A percentile compares a stretch with the other conserved stretches of the same genome.
These are phyloP conservation scores for Pseudomyrmex dendroicus DNA, from an alignment of 1,140 invertebrate genomes.

Conservation along the genomic window DNA sequence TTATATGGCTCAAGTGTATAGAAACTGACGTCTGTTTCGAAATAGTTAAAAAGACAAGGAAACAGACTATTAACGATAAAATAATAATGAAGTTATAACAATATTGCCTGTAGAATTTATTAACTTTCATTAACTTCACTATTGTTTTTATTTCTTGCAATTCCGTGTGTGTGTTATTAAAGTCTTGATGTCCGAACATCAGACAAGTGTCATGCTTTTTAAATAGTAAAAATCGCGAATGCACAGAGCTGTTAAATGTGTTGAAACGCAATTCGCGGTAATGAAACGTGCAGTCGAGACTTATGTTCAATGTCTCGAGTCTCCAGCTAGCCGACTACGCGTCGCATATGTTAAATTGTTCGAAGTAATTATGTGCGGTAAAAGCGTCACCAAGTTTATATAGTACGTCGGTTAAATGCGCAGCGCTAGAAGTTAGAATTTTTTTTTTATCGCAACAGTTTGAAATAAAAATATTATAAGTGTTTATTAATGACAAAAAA, in stretches of 20 bases:
- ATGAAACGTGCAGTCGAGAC: constrained; percentile 28
- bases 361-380: neutral
- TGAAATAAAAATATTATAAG: neutral
- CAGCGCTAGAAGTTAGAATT: neutral
- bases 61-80: too few species aligned
- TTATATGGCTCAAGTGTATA: too few species aligned
- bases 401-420: neutral
- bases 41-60: too few species aligned
- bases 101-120: too few species aligned
- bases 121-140: too few species aligned
- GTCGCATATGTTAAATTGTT: constrained; percentile 4
- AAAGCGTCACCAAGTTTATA: neutral
- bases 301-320: constrained; percentile 43
- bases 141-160: too few species aligned
- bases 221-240: neutral
- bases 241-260: neutral
- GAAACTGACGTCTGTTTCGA: too few species aligned
- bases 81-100: too few species aligned
- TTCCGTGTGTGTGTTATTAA: too few species aligned
- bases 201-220: neutral
- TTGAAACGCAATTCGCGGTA: constrained; percentile 48
- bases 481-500: neutral
- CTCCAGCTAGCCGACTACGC: neutral
- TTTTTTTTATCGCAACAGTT: neutral
- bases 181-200: too few species aligned